These are phyloP conservation scores for Lepidurus couesii DNA, from an alignment of 1,140 invertebrate genomes.

Conservation along the genomic window DNA sequence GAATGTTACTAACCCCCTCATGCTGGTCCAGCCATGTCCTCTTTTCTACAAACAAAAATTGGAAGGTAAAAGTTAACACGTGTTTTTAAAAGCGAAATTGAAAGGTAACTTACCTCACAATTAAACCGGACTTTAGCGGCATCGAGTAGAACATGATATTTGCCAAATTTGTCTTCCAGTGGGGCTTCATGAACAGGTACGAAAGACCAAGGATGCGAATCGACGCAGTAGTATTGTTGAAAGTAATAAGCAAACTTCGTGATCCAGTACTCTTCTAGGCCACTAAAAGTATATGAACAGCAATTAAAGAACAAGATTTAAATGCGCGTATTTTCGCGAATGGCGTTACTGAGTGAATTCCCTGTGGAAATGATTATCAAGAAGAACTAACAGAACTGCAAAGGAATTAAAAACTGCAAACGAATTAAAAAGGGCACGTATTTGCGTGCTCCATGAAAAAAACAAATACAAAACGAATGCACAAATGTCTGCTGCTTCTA, in stretches of 20 bases:
- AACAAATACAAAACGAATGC: no score
- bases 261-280: slow-evolving; percentile 27
- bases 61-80: not conserved
- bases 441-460: no score
- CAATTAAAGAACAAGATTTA: not conserved
- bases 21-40: slow-evolving; percentile 51
- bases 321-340: no score
- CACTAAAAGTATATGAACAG: slow-evolving; percentile 7
- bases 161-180: slow-evolving; percentile 7
- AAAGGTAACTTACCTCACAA: slow-evolving; percentile 27
- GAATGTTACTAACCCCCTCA: slow-evolving; percentile 51
- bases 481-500: no score
- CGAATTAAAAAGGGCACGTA: no score
- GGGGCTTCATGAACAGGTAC: not conserved
- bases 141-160: slow-evolving; percentile 19
- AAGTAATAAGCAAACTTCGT: slow-evolving; percentile 23
- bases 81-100: not conserved
- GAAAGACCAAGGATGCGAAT: slow-evolving; percentile 29
- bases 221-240: not conserved
- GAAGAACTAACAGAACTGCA: no score
- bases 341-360: no score
- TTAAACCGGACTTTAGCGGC: slow-evolving; percentile 32
- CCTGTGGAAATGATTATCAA: no score
- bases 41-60: slow-evolving; percentile 42
- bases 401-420: no score